phyloP scores from a whole-genome alignment of 2,797 vertebrate genomes.

The Pagetopsis macropterus region DNA sequence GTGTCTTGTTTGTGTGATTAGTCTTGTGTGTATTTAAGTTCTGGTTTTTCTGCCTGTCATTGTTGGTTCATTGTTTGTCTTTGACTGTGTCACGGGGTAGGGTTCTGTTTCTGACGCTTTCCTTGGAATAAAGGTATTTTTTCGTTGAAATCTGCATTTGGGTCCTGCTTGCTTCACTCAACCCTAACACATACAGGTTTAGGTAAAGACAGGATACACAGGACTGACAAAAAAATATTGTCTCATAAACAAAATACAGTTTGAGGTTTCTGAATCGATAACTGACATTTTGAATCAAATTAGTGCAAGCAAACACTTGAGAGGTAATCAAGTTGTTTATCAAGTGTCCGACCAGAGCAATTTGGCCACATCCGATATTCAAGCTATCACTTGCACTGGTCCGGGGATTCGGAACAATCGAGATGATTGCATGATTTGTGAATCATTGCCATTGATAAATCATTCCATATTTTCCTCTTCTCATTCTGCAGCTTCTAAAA shows the following conservation, averaged over 20 bases:
- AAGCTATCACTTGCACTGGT: neutral
- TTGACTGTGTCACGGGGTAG: too few species aligned
- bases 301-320: neutral
- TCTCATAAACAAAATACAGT: constrained; percentile 10
- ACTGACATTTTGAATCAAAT: constrained; percentile 17
- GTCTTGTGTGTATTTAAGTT: too few species aligned
- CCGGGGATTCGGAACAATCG: constrained; percentile 1
- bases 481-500: neutral
- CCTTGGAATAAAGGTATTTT: too few species aligned
- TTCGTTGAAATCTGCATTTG: too few species aligned
- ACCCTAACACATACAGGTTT: neutral
- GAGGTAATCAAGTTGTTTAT: constrained; percentile 39
- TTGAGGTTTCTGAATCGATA: constrained; percentile 4
- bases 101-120: too few species aligned
- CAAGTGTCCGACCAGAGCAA: constrained; percentile 27
- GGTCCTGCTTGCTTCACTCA: too few species aligned
- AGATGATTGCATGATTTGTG: constrained; percentile 2
- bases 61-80: too few species aligned
- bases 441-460: constrained; percentile 4
- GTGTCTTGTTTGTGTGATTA: too few species aligned
- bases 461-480: neutral
- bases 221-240: constrained; percentile 7
- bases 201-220: constrained; percentile 6
- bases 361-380: constrained; percentile 29
- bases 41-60: too few species aligned